Base-by-base conservation (phyloP, 2,888 invertebrate species). In the Apamea monoglypha region DNA sequence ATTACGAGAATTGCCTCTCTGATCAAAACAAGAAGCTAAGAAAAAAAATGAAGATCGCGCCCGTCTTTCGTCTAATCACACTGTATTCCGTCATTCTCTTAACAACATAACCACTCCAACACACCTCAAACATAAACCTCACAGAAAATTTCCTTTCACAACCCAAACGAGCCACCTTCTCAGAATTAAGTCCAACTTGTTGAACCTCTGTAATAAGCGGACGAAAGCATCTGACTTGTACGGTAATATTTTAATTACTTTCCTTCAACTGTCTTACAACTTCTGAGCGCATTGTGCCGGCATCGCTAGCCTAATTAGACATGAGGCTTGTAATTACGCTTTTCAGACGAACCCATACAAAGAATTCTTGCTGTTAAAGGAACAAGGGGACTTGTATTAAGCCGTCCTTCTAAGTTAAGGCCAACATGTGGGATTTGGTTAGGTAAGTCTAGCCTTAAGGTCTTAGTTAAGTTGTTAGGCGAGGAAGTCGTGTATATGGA, bases 161-260 rank as follows among this genome's bases (percentile, higher is more conserved):
- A 66, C n/a, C 18, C 68, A 59, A 70, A 79, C 47, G 61, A 72
- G 56, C n/a, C 70, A 59, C 76, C 75, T 74, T 47, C 18, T 78
- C 67, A 80, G 88, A 90, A 89, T 89, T 83, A 88, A 91, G 87
- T 80, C 87, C 90, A 91, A 94, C 94, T 94, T 94, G 94, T 94
- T 94, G 92, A 94, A 91, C 89, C 81, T 85, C 77, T 78, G 85
- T 90, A 91, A 93, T 91, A 91, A 93, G 90, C 89, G 91, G 90
- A 89, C 90, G 89, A 92, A 93, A 93, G 93, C 91, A 92, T 91
- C 89, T 89, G 92, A 93, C 93, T 94, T 89, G 92, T 91, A 92
- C 91, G 92, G 91, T 93, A 94, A 95, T 95, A 94, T 95, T 95
- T 95, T 95, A 95, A 95, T 95, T 94, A 94, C 94, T 92, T 92